Evolutionary conservation across 2,113 vertebrate species (phyloP), one percentile per base, ranked within the genome.

Genomic region (Oenanthe oenanthe): DNA sequence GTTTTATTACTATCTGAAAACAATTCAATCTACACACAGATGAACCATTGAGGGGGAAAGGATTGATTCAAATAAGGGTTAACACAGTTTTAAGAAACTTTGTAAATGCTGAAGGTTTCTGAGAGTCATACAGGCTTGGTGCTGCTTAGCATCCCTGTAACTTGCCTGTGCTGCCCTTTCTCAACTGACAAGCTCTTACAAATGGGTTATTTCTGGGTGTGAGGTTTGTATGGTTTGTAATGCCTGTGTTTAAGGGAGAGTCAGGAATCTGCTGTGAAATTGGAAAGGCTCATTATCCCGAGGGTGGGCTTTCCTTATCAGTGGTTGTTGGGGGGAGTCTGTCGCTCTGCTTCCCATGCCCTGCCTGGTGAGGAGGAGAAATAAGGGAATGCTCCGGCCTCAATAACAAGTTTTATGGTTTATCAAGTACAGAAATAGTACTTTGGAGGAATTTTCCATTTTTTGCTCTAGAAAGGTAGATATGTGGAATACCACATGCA

Each of bases 1-100:
- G 17, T 51, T 83, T 75, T 60, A 13, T 74, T 77, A 14, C 71
- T 58, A 7, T 74, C 91, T 84, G 71, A 92, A 76, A 94, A 82
- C 70, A 92, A 81, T 82, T 83, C 95, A 96, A 97, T 89, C 83
- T 71, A 32, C 73, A 54, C 42, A 17, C 95, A 96, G 47, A 48
- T 48, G 47, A 24, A 72, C 36, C 61, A 70, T 93, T 96, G 93
- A 90, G 76, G 68, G 86, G 80, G 79, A 94, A 89, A 60, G 16
- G 72, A 86, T 73, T 92, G 86, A 92, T 91, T 93, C 68, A 88
- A 93, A 60, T 82, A 53, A 89, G 92, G 88, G 19, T 89, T 82
- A 82, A 85, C 79, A 65, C 68, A 80, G 84, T 87, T 97, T 85
- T 77, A 93, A 85, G 91, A 93, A 95, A 94, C 77, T 94, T 97